A percentile compares a stretch with the other conserved stretches of the same genome.
These are phyloP conservation scores for Philypnodon macrostomus DNA, from an alignment of 2,797 vertebrate species.

Conservation along the genomic window DNA sequence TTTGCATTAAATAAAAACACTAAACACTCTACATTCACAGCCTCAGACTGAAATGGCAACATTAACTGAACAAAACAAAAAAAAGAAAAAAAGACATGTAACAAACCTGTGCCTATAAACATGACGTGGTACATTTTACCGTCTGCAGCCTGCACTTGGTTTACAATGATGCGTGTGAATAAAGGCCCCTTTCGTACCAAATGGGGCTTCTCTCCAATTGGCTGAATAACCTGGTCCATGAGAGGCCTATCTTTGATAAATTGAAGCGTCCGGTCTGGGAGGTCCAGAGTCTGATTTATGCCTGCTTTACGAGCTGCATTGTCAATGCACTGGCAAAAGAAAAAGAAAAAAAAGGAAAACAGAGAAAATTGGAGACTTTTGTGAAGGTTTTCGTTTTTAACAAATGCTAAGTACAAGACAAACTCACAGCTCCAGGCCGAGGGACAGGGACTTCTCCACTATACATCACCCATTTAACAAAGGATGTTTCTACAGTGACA, in stretches of 20 bases:
- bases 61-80: too few relatives aligned
- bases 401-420: slow-evolving; percentile 17
- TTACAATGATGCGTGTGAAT: slow-evolving; percentile 73
- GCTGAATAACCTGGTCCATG: slow-evolving; percentile 73
- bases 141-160: slow-evolving; percentile 63
- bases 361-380: slow-evolving; percentile 13
- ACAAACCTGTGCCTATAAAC: slow-evolving; percentile 82
- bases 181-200: slow-evolving; percentile 68
- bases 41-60: neutral
- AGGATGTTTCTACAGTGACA: slow-evolving; percentile 62
- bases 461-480: slow-evolving; percentile 77
- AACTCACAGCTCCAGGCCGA: slow-evolving; percentile 82
- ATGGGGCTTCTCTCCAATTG: slow-evolving; percentile 54
- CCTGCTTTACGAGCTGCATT: slow-evolving; percentile 47
- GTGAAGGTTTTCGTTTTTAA: slow-evolving; percentile 24
- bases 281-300: slow-evolving; percentile 60
- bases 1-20: slow-evolving; percentile 12
- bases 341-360: slow-evolving; percentile 28
- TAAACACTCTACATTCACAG: neutral
- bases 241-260: slow-evolving; percentile 77
- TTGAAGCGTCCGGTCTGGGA: slow-evolving; percentile 78
- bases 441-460: slow-evolving; percentile 75
- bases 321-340: slow-evolving; percentile 71
- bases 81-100: neutral
- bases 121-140: slow-evolving; percentile 66